Percentiles rank a stretch among this genome's conserved stretches.
Evolutionary conservation across 2,888 invertebrate genomes (phyloP).

Genomic region (Creontiades dilutus): DNA sequence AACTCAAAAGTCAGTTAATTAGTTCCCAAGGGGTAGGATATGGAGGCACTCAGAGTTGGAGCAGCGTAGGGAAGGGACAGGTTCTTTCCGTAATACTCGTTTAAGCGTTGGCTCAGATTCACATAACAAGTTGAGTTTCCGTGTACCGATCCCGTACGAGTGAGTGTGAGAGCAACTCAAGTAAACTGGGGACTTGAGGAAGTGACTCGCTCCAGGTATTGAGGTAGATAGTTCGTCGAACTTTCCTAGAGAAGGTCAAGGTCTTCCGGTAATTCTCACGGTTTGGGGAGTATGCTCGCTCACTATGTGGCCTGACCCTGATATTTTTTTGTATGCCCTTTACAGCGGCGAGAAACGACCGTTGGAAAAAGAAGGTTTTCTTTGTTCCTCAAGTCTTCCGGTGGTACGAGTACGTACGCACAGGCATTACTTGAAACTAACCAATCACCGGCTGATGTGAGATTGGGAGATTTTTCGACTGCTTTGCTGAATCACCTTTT

Average conservation of each 20-base stretch:
- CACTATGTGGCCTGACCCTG: background rate
- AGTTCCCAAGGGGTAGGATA: too few relatives aligned
- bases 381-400: background rate
- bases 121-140: constrained; percentile 24
- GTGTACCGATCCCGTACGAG: background rate
- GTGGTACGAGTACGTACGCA: too few relatives aligned
- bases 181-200: constrained; percentile 11
- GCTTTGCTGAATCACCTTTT: too few relatives aligned
- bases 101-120: background rate
- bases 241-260: constrained; percentile 29
- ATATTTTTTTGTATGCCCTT: constrained; percentile 3
- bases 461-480: too few relatives aligned
- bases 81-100: background rate
- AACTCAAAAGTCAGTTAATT: too few relatives aligned
- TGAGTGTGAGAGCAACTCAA: background rate
- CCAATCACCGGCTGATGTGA: too few relatives aligned
- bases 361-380: background rate
- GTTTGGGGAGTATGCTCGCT: background rate
- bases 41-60: background rate
- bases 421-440: too few relatives aligned
- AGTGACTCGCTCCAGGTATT: background rate
- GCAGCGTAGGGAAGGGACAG: background rate
- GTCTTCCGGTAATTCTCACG: constrained; percentile 22
- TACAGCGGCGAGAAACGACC: background rate
- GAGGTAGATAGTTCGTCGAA: constrained; percentile 38